Evolutionary conservation across 2,113 vertebrate genomes (phyloP), one percentile per base, ranked within the genome.

Genomic region (Cyanocitta stelleri): DNA sequence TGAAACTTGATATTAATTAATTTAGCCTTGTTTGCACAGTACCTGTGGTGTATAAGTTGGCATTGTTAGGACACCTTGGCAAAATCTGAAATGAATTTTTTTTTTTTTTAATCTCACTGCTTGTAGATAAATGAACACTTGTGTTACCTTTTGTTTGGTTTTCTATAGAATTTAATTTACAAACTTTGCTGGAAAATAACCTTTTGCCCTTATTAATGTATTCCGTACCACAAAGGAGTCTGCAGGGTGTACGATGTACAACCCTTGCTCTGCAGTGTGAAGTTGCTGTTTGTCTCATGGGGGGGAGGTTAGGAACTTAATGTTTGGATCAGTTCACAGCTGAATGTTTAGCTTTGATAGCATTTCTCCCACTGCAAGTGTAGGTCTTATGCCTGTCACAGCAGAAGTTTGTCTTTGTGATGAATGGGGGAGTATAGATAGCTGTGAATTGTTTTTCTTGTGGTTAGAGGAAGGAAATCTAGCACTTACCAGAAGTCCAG

Each of bases 91-190:
- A 69, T 76, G 23, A 91, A 95, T 22, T 88, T 67, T 77, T 92
- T 49, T 48, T 91, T 95, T 77, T 91, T 92, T 87, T 56, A 48
- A 66, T 30, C 54, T 81, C 58, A 6, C 9, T 68, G 74, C 52
- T 67, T 1, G 0, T 33, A 67, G 87, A 71, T 59, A 92, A 91
- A 35, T 58, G 73, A 86, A 17, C 13, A 41, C 39, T 86, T n/a
- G 5, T 80, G 87, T 88, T 63, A 72, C 85, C 83, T 92, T 96
- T 96, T 97, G 92, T 95, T 96, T 80, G 59, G 49, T 75, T 90
- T 96, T 90, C 73, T 96, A 64, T 80, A 83, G 91, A 69, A 80
- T 93, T 93, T 90, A 90, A 93, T 87, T 94, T 96, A 90, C 66
- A 95, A 86, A 94, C 78, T 79, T 95, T 59, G 79, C 76, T 89